phyloP scores from a whole-genome alignment of 2,797 vertebrate species.

The Poeciliopsis infans region DNA sequence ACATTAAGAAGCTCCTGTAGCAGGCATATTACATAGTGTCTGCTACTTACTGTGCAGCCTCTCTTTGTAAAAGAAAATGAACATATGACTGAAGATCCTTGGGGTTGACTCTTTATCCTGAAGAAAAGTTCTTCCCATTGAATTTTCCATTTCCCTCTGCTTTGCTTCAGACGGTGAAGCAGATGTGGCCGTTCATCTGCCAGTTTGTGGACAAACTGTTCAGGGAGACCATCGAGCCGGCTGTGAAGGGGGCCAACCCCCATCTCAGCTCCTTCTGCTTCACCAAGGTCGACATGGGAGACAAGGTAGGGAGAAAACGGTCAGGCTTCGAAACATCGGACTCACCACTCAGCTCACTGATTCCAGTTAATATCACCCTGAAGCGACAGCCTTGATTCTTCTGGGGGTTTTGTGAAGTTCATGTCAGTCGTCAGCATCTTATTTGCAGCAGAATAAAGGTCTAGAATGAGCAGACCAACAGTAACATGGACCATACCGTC shows the following conservation, averaged over 20 bases:
- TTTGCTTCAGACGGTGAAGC: conserved; percentile 89
- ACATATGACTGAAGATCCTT: neutral
- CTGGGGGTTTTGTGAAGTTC: neutral
- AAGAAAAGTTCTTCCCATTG: neutral
- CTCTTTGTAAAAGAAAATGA: neutral
- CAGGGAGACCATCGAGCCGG: conserved; percentile 94
- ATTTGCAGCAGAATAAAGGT: neutral
- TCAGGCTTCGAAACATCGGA: neutral
- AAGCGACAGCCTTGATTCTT: neutral
- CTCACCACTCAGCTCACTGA: neutral
- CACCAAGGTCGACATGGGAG: conserved; percentile 93
- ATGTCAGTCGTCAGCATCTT: neutral
- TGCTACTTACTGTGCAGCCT: neutral
- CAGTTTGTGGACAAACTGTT: conserved; percentile 97
- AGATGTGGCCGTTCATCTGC: conserved; percentile 98
- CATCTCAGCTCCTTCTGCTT: conserved; percentile 94
- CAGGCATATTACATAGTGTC: neutral
- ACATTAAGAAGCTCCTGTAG: neutral
- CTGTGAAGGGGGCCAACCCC: conserved; percentile 88
- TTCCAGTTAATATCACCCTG: neutral
- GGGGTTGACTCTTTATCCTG: neutral
- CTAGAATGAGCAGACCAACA: neutral
- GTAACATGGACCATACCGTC: neutral
- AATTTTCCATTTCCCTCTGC: neutral
- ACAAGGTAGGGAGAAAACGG: conserved; percentile 82